These are phyloP conservation scores for Collichthys lucidus DNA, from an alignment of 2,113 vertebrate species.

Conservation along the genomic window DNA sequence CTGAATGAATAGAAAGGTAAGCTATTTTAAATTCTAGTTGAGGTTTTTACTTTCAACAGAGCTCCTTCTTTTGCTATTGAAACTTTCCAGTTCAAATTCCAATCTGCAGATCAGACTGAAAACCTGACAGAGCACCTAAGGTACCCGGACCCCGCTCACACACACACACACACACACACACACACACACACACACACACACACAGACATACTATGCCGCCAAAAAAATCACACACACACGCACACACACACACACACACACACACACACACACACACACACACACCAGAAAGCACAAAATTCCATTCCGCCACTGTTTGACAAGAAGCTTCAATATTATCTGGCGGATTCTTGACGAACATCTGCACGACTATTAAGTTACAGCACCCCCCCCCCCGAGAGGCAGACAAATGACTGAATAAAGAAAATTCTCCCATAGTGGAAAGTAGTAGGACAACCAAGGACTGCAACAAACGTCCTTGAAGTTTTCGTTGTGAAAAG, in stretches of 20 bases:
- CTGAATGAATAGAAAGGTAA: not conserved
- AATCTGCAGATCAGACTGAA: not conserved
- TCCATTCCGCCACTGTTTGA: conserved; percentile 64
- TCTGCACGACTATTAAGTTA: conserved; percentile 85
- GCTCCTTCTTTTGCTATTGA: not conserved
- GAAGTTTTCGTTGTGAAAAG: conserved; percentile 61
- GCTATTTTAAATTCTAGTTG: not conserved
- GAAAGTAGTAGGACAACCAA: conserved; percentile 11
- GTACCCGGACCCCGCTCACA: not conserved
- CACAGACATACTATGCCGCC: not conserved
- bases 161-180: not conserved
- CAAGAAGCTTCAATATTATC: conserved; percentile 70
- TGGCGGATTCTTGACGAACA: conserved; percentile 84
- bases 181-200: not conserved
- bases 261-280: not conserved
- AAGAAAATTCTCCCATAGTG: conserved; percentile 57
- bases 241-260: not conserved
- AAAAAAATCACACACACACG: no score
- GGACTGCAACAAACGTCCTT: conserved; percentile 64
- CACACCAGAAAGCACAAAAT: conserved; percentile 30
- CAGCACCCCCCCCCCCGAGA: conserved; percentile 66
- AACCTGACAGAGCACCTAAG: not conserved
- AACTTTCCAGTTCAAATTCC: conserved; percentile 8
- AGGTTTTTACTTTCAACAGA: not conserved
- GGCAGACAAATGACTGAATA: conserved; percentile 80